Base-by-base conservation (phyloP, 2,888 invertebrate species). In the Oligia latruncula region DNA sequence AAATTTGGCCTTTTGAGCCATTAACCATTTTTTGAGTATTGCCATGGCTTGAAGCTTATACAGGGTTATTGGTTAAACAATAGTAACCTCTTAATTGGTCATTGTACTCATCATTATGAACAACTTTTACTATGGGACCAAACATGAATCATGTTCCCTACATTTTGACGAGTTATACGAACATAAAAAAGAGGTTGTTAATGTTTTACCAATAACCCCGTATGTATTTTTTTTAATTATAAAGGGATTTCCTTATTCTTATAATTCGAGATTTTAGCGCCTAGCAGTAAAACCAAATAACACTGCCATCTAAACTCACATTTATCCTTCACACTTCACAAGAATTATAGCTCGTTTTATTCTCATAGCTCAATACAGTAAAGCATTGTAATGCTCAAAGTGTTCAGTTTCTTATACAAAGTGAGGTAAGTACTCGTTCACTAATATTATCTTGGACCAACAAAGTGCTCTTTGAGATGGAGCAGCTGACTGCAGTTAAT, bases 381-480 rank as follows among this genome's bases (percentile, higher is more conserved):
- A 77, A 75, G 72, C 71, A 89, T 86, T 91, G 86, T 84, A 83
- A 87, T 83, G 83, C 65, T 83, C 80, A 79, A 85, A 89, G 81
- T 81, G 84, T 82, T 88, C 82, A 78, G 84, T 77, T 83, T 81
- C 88, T 73, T 70, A 65, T 78, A 89, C 90, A 90, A 89, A 89
- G 84, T 89, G 85, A 88, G 90, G 88, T 89, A 88, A 85, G 84
- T 80, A 85, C 64, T 90, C 91, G 88, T 89, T 89, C 90, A 87
- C 90, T 92, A 92, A 87, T 88, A 91, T 91, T 92, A 92, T 94
- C 92, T 93, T 85, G 79, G 87, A 82, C 87, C 83, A 91, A 93
- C 92, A 94, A 90, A 92, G 91, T 87, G 87, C 82, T 86, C 93
- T 92, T 92, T 92, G 90, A 92, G 89, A 84, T 80, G 67, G 49